Evolutionary conservation across 64 coral and sea anemone genomes (phyloP), one percentile per base, ranked within the genome.

Genomic region (Actinia equina): DNA sequence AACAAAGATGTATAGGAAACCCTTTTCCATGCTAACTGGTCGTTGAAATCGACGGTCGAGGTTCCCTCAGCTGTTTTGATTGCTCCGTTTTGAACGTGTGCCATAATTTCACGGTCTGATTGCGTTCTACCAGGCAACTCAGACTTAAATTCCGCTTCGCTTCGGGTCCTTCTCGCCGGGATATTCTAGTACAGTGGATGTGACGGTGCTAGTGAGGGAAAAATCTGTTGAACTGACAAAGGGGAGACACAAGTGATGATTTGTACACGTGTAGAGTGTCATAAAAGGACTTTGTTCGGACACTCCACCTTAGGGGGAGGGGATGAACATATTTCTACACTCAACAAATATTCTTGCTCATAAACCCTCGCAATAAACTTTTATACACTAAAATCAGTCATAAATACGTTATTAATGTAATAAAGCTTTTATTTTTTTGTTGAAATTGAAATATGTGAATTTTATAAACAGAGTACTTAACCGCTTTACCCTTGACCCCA

Each of bases 11-110:
- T 93, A 85, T 95, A 99, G 5, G 97, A 95, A 55, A 99, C 83
- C 27, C 81, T 89, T 42, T 95, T 87, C 97, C 97, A 99, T 17
- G 97, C 89, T 52, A 95, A 83, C 87, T 93, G 94, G 87, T 97
- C 94, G 57, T 84, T 86, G 69, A 88, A 85, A 8, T 85, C 83
- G 83, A 30, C 17, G 11, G 17, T 52, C n/a, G 30, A 59, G 45
- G 15, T 26, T 43, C 83, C 30, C 2, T 57, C 53, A 53, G 55
- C 30, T 42, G 52, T 60, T 63, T 63, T 63, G 0, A 85, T 1
- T 6, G 19, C 52, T 41, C 83, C 83, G 17, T 85, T 85, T 22
- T 61, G 83, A 59, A 56, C 83, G 56, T 85, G 83, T 12, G 83
- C 83, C 83, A 85, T 85, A 17, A 30, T 85, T 81, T 44, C 69